These are phyloP conservation scores for Morpho achilles DNA, from an alignment of 2,888 invertebrate genomes.

Conservation along the genomic window DNA sequence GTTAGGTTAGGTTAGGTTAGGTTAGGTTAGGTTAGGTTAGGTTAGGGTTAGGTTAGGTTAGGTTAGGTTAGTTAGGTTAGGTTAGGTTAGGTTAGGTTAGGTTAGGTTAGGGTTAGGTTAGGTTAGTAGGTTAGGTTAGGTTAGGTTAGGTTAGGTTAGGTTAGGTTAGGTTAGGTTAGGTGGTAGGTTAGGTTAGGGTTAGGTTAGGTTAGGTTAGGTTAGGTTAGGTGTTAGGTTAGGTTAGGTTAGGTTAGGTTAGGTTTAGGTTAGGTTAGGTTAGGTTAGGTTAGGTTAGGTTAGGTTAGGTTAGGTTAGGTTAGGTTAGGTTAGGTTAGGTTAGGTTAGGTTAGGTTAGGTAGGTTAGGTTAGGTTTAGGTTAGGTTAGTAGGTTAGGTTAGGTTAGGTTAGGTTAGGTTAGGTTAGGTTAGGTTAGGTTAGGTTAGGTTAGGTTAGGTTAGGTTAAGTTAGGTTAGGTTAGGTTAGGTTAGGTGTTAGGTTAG, in stretches of 20 bases:
- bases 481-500: constrained; percentile 20
- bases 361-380: constrained; percentile 29
- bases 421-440: constrained; percentile 27
- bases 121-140: constrained; percentile 24
- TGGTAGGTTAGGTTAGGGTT: constrained; percentile 2
- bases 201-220: constrained; percentile 7
- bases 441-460: constrained; percentile 26
- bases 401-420: constrained; percentile 27
- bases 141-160: constrained; percentile 26
- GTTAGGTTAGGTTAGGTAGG: constrained; percentile 35
- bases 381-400: constrained; percentile 24
- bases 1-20: constrained; percentile 27
- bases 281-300: constrained; percentile 27
- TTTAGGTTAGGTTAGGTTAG: constrained; percentile 24
- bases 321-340: constrained; percentile 27
- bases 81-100: constrained; percentile 27
- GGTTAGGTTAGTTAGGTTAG: constrained; percentile 29
- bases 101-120: constrained; percentile 27
- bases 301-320: constrained; percentile 28
- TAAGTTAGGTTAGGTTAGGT: constrained; percentile 27
- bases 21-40: constrained; percentile 26
- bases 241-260: constrained; percentile 24
- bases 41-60: constrained; percentile 21
- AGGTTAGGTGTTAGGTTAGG: not conserved
- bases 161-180: constrained; percentile 15